Evolutionary conservation across 2,113 vertebrate genomes (phyloP).

Genomic region (Silurus meridionalis): DNA sequence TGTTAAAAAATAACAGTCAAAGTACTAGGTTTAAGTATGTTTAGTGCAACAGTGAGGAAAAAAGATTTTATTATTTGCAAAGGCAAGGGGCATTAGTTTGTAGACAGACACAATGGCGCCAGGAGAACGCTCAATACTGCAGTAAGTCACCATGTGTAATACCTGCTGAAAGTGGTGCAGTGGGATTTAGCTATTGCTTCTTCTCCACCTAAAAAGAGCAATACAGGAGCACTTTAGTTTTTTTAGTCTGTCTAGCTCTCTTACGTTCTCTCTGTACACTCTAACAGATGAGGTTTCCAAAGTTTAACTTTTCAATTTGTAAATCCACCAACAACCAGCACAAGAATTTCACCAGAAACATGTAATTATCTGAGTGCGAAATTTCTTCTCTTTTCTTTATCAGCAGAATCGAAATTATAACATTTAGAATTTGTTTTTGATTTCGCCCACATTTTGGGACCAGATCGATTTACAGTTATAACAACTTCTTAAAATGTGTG

Average conservation of each 20-base stretch:
- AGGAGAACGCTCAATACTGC: not conserved
- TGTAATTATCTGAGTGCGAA: not conserved
- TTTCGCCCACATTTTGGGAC: not conserved
- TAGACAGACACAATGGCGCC: not conserved
- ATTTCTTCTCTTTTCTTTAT: not conserved
- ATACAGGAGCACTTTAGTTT: not conserved
- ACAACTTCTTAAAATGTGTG: not conserved
- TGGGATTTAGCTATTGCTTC: not conserved
- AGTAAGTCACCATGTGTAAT: not conserved
- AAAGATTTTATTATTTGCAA: not conserved
- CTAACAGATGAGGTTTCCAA: not conserved
- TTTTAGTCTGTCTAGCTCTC: not conserved
- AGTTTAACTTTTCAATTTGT: not conserved
- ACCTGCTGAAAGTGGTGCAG: constrained; percentile 2
- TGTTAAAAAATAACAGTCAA: not conserved
- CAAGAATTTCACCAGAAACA: not conserved
- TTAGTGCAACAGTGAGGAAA: not conserved
- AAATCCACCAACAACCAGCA: not conserved
- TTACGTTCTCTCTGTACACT: not conserved
- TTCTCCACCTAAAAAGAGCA: not conserved
- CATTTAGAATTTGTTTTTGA: not conserved
- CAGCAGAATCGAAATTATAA: not conserved
- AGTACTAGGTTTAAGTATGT: not conserved
- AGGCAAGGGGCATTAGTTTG: not conserved
- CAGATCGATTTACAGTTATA: not conserved